Conservation (phyloP, 2,797 vertebrate species). For the Anguilla marmorata region DNA sequence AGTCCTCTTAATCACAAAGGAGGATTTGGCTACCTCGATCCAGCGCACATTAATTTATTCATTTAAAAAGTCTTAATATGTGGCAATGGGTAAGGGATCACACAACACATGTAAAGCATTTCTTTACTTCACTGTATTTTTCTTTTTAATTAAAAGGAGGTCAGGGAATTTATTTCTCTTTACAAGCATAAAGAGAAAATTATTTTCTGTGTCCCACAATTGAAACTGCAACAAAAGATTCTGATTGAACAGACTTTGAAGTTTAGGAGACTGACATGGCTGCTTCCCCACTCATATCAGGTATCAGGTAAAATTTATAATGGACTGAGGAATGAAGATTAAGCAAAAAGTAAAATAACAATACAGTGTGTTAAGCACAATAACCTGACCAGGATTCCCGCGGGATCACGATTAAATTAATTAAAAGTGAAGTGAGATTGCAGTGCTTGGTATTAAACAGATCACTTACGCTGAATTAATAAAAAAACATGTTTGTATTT, state of each 20-base stretch:
- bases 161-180: constrained; percentile 46
- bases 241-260: constrained; percentile 30
- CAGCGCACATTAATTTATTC: constrained; percentile 60
- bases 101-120: constrained; percentile 53
- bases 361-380: not conserved
- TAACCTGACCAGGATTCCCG: not conserved
- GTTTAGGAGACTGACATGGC: constrained; percentile 24
- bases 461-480: not conserved
- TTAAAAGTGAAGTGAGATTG: constrained; percentile 16
- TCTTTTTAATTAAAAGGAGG: constrained; percentile 55
- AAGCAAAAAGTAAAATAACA: not conserved
- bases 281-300: constrained; percentile 12
- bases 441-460: constrained; percentile 3
- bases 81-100: constrained; percentile 57
- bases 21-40: constrained; percentile 57
- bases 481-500: constrained; percentile 18
- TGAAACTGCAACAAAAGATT: constrained; percentile 33
- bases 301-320: not conserved
- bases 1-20: constrained; percentile 61
- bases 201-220: constrained; percentile 27
- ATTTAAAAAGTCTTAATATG: constrained; percentile 65
- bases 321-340: not conserved
- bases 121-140: constrained; percentile 49
- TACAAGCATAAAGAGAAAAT: constrained; percentile 27
- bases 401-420: constrained; percentile 7